phyloP scores from a whole-genome alignment of 2,113 vertebrate genomes.

The Sphaerodactylus townsendi region DNA sequence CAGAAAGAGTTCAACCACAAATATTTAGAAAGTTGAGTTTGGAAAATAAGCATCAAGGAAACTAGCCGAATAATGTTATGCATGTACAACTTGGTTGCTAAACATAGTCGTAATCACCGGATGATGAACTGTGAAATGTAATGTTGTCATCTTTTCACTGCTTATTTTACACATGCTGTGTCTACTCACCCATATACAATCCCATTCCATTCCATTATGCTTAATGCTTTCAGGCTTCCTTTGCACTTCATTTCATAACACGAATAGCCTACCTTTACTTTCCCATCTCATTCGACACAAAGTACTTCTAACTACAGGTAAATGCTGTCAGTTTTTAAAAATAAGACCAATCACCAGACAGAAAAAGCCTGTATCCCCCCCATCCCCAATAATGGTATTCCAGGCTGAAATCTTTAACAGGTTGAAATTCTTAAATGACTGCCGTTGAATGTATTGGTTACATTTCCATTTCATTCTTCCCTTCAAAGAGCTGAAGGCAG shows the following conservation, averaged over 20 bases:
- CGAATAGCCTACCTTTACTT: conserved; percentile 60
- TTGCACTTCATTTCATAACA: conserved; percentile 63
- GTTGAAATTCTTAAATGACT: conserved; percentile 47
- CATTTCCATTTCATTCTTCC: too few species aligned
- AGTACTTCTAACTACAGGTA: conserved; percentile 67
- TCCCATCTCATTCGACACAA: conserved; percentile 54
- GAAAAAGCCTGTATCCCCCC: not conserved
- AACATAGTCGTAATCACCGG: not conserved
- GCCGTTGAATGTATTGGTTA: too few species aligned
- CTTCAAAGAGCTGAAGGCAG: too few species aligned
- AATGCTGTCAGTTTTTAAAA: conserved; percentile 61
- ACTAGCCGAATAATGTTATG: not conserved
- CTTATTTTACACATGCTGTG: conserved; percentile 48
- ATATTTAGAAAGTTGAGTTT: conserved; percentile 4
- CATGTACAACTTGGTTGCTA: not conserved
- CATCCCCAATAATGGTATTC: conserved; percentile 47
- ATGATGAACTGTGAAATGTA: conserved; percentile 31
- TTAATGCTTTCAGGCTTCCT: conserved; percentile 67
- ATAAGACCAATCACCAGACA: conserved; percentile 44
- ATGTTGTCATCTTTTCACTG: conserved; percentile 6
- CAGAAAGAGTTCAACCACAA: conserved; percentile 8
- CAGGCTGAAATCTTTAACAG: conserved; percentile 44
- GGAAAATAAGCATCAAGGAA: conserved; percentile 13
- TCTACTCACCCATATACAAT: conserved; percentile 50
- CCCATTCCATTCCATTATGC: conserved; percentile 38